Percentiles rank a stretch among this genome's conserved stretches.
These are phyloP conservation scores for Megaleporinus macrocephalus DNA, from an alignment of 2,113 vertebrate species.

Conservation along the genomic window DNA sequence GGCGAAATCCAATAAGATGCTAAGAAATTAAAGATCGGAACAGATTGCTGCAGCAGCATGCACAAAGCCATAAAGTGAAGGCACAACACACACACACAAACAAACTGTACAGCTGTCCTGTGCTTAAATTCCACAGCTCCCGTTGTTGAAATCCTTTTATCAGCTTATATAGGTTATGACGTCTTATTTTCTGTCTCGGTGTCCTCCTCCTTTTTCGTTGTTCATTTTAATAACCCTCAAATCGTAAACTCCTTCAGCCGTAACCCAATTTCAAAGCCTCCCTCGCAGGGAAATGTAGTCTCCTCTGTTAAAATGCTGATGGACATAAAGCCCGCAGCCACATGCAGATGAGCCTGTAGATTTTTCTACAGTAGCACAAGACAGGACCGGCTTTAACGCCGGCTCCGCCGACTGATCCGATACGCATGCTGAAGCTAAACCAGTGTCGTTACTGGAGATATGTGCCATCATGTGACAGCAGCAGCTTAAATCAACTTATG, in stretches of 20 bases:
- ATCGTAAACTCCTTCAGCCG: conserved; percentile 76
- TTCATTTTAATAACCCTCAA: conserved; percentile 74
- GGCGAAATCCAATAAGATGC: conserved; percentile 10
- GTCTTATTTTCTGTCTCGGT: conserved; percentile 42
- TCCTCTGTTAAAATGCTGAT: conserved; percentile 44
- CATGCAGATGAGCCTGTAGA: conserved; percentile 7
- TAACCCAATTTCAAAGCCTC: conserved; percentile 67
- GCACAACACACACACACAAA: neutral
- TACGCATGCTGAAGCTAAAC: neutral
- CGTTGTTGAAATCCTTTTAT: conserved; percentile 70
- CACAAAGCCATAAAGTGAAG: neutral
- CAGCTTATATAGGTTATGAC: conserved; percentile 60
- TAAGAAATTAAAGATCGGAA: conserved; percentile 4
- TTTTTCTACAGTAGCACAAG: conserved; percentile 30
- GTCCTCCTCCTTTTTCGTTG: conserved; percentile 40
- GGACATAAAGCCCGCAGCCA: conserved; percentile 19
- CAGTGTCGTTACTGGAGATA: neutral
- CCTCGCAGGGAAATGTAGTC: conserved; percentile 8
- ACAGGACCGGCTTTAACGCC: conserved; percentile 12
- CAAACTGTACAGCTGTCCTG: conserved; percentile 16
- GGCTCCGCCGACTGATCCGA: conserved; percentile 2
- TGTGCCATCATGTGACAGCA: neutral
- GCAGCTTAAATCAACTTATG: conserved; percentile 13
- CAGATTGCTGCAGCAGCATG: neutral
- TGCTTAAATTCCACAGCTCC: conserved; percentile 45